Percentiles rank a stretch among this genome's conserved stretches.
phyloP scores from a whole-genome alignment of 2,797 vertebrate genomes.

The Heteromormyrus szaboi region DNA sequence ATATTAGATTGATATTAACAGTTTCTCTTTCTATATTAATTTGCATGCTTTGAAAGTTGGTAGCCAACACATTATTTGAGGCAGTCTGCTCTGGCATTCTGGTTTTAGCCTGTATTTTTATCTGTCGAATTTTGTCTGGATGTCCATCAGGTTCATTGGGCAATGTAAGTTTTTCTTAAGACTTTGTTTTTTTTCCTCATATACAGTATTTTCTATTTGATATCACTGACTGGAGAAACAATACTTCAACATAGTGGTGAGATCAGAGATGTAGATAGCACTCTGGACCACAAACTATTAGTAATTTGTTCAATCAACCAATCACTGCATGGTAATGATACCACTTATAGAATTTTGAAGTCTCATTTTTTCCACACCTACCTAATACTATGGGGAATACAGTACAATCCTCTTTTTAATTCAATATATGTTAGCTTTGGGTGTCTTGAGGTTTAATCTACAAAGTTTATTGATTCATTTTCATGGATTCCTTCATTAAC shows the following conservation, averaged over 20 bases:
- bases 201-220: background rate
- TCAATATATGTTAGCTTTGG: background rate
- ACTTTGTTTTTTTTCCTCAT: background rate
- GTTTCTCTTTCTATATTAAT: background rate
- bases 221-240: background rate
- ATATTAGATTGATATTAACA: background rate
- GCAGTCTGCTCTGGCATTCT: background rate
- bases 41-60: background rate
- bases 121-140: background rate
- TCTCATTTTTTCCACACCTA: background rate
- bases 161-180: background rate
- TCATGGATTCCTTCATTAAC: background rate
- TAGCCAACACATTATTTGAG: background rate
- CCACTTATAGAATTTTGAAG: background rate
- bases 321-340: background rate
- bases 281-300: background rate
- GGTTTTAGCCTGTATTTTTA: background rate
- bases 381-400: background rate
- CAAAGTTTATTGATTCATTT: background rate
- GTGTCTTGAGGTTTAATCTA: background rate
- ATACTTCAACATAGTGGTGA: background rate
- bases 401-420: background rate
- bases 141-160: background rate
- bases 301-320: background rate
- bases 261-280: background rate